Evolutionary conservation across 2,888 invertebrate genomes (phyloP).

Genomic region (Sisyra nigra): DNA sequence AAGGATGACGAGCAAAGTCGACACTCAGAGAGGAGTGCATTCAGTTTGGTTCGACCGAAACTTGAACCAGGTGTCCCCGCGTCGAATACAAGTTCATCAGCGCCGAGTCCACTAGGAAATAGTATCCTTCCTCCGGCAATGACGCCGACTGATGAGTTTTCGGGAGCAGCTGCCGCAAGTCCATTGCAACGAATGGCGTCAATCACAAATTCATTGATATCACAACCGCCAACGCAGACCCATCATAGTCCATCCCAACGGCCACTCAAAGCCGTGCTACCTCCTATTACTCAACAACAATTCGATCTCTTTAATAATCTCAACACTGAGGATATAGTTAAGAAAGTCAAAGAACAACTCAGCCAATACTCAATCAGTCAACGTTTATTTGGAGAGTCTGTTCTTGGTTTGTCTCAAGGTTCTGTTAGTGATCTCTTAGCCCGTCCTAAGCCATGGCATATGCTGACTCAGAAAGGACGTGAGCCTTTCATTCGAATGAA

Average conservation of each 20-base stretch:
- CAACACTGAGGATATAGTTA: conserved; percentile 96
- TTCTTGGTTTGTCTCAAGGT: conserved; percentile 91
- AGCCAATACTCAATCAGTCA: conserved; percentile 96
- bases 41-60: conserved; percentile 76
- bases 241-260: conserved; percentile 73
- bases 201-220: conserved; percentile 91
- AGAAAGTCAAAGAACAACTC: conserved; percentile 85
- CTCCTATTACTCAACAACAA: conserved; percentile 96
- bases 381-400: conserved; percentile 93
- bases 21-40: conserved; percentile 63
- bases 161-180: conserved; percentile 69
- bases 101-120: conserved; percentile 72
- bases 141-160: conserved; percentile 66
- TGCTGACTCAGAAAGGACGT: conserved; percentile 92
- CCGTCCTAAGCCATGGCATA: conserved; percentile 97
- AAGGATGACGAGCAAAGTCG: conserved; percentile 28
- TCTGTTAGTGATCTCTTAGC: conserved; percentile 95
- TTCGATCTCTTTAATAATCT: conserved; percentile 96
- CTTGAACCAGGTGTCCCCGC: conserved; percentile 54
- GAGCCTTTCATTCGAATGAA: conserved; percentile 97
- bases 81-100: conserved; percentile 57
- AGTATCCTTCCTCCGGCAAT: conserved; percentile 73
- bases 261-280: conserved; percentile 89
- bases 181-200: conserved; percentile 96
- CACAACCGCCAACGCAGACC: conserved; percentile 72